Evolutionary conservation across 2,113 vertebrate genomes (phyloP), one percentile per base, ranked within the genome.

Genomic region (Tachysurus vachellii): DNA sequence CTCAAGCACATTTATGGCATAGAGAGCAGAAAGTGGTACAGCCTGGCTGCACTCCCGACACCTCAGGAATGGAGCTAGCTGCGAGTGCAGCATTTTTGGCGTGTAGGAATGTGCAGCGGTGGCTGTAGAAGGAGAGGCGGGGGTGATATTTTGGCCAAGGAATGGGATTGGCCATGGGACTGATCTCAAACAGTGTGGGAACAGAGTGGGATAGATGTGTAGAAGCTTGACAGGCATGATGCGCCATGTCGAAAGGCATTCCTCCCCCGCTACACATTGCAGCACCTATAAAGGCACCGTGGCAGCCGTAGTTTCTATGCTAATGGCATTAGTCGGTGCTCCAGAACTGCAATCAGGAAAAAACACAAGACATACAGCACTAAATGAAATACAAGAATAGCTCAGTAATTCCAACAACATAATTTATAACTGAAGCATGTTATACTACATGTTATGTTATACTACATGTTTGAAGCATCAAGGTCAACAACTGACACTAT

Each of bases 121-220:
- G 54, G 82, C 84, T 76, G 76, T 71, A 68, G 82, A 82, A 84
- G 64, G 86, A 61, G 82, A 82, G 70, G 79, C 70, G 85, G 83
- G 86, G 89, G 90, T 82, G 83, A 80, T 50, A 11, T 47, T 88
- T 53, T n/a, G 84, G 86, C 86, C 54, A 36, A 47, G 77, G 57
- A 88, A 82, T 82, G 82, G 86, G 80, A 81, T 85, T 91, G 90
- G 90, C 88, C 70, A 19, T 28, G 81, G 5, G 80, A 91, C 86
- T 88, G 68, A 86, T 87, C 71, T 88, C 79, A 57, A 54, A 86
- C 70, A 76, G 68, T 70, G 68, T 87, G 89, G 70, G 76, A 87
- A 82, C 87, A 90, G 83, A 71, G 53, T 75, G 71, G 59, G 75
- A 62, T 53, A 31, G 28, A 62, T 57, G 17, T 70, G 66, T 68